Percentiles rank a stretch among this genome's conserved stretches.
These are phyloP conservation scores for Dryoscopus gambensis DNA, from an alignment of 2,113 vertebrate genomes.

Conservation along the genomic window DNA sequence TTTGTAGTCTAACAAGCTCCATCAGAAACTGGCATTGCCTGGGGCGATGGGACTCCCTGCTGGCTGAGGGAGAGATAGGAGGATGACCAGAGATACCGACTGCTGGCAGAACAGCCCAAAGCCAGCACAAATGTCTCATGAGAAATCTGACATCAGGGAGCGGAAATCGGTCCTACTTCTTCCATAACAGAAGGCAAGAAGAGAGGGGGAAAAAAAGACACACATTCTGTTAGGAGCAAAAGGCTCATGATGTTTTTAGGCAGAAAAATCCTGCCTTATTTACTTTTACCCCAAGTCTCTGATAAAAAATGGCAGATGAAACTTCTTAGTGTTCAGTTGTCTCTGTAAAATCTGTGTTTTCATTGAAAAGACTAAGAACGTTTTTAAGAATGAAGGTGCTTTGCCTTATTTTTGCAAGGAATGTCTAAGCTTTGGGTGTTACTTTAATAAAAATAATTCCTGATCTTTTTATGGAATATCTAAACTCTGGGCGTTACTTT, in stretches of 20 bases:
- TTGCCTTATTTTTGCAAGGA: slow-evolving; percentile 22
- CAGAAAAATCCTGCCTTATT: not conserved
- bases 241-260: not conserved
- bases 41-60: rapidly evolving
- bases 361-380: not conserved
- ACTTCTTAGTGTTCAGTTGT: not conserved
- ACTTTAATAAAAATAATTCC: slow-evolving; percentile 55
- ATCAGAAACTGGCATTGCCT: not conserved
- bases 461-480: slow-evolving; percentile 35
- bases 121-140: not conserved
- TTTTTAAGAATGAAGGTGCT: slow-evolving; percentile 34
- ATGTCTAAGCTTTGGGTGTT: slow-evolving; percentile 51
- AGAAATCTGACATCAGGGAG: not conserved
- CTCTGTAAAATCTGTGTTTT: not conserved
- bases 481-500: slow-evolving; percentile 50
- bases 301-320: not conserved
- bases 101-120: not conserved
- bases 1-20: not conserved
- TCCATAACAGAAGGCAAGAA: not conserved
- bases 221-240: not conserved
- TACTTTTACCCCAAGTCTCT: not conserved
- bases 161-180: not conserved
- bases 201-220: not conserved
- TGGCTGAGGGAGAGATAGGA: not conserved
- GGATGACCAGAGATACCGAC: not conserved